A percentile compares a stretch with the other conserved stretches of the same genome.
Evolutionary conservation across 2,113 vertebrate genomes (phyloP).

Genomic region (Chamaetylas fuelleborni): DNA sequence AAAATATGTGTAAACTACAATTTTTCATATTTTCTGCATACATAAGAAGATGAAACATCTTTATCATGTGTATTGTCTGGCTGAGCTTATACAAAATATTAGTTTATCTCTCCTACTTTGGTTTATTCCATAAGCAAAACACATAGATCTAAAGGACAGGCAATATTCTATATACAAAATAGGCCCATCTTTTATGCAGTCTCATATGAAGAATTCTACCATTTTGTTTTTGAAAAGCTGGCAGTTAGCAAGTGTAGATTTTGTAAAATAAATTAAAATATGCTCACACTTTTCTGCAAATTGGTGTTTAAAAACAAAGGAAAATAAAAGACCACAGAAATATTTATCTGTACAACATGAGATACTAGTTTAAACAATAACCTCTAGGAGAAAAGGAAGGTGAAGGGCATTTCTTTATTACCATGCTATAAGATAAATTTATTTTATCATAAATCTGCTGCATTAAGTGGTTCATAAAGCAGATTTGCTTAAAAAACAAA

Average conservation of each 20-base stretch:
- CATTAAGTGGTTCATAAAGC: not conserved
- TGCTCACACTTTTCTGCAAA: not conserved
- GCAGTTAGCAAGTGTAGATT: not conserved
- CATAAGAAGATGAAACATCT: constrained; percentile 99
- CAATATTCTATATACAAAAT: constrained; percentile 92
- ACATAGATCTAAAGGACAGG: constrained; percentile 92
- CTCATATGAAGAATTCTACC: constrained; percentile 75
- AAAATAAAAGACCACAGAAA: not conserved
- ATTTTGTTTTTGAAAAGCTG: constrained; percentile 32
- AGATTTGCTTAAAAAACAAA: constrained; percentile 33
- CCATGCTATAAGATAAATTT: not conserved
- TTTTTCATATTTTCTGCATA: constrained; percentile 99
- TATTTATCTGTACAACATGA: not conserved
- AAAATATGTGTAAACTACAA: constrained; percentile 96
- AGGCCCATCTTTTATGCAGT: constrained; percentile 92
- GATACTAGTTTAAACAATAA: constrained; percentile 7
- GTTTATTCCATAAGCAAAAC: constrained; percentile 95
- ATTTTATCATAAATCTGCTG: not conserved
- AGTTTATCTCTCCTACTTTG: constrained; percentile 95
- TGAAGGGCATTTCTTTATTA: not conserved
- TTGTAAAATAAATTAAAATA: not conserved
- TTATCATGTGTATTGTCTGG: constrained; percentile 98
- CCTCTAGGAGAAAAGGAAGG: not conserved
- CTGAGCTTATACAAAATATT: constrained; percentile 99
- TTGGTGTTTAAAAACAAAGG: not conserved